Conservation (phyloP, 2,888 invertebrate genomes). For the Lysandra bellargus region DNA sequence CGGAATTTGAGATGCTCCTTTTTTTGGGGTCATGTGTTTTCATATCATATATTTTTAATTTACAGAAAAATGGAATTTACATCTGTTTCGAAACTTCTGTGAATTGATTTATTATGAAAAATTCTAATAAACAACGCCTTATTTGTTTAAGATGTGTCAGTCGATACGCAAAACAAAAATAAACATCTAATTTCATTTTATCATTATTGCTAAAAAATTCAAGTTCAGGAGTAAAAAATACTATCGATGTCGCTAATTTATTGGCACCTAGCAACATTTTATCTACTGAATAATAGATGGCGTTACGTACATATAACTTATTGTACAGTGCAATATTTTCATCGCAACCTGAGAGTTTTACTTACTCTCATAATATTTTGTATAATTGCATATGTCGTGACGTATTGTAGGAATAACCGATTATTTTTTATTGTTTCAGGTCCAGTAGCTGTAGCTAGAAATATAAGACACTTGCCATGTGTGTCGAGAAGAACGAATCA, state of each 20-base stretch:
- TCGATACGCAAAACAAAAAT: no score
- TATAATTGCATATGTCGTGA: no score
- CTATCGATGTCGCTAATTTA: no score
- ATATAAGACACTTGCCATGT: slow-evolving; percentile 94
- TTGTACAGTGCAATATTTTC: slow-evolving; percentile 48
- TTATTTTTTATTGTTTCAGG: slow-evolving; percentile 60
- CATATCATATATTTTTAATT: background rate
- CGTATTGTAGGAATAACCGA: background rate
- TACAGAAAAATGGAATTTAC: background rate
- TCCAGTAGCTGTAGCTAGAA: slow-evolving; percentile 89
- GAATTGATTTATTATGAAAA: background rate
- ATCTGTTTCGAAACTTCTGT: background rate
- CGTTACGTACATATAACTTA: background rate
- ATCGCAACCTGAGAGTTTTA: no score
- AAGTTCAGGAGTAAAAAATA: no score
- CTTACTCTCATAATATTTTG: no score
- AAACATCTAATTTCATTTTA: no score
- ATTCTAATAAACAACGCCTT: no score
- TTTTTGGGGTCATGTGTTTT: background rate
- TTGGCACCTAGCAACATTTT: background rate
- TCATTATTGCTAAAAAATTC: no score
- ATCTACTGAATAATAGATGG: background rate
- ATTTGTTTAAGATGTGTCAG: no score
- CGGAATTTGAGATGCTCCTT: background rate
- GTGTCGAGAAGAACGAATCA: slow-evolving; percentile 89